A percentile compares a stretch with the other conserved stretches of the same genome.
phyloP scores from a whole-genome alignment of 2,888 invertebrate species.

The Aricia artaxerxes region DNA sequence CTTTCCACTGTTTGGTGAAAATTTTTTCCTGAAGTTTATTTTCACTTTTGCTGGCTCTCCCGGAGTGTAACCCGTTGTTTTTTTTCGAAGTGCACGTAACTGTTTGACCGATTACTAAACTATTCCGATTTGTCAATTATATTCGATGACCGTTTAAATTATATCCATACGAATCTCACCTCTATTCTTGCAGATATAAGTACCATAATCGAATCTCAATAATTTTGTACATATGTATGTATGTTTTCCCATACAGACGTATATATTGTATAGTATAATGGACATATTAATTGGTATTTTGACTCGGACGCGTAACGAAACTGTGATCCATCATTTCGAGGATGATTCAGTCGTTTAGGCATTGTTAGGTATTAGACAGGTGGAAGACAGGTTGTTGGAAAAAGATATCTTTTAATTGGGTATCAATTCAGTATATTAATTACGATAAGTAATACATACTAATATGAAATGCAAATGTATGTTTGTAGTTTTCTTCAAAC shows the following conservation, averaged over 20 bases:
- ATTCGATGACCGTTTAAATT: constrained; percentile 57
- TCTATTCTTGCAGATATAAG: neutral
- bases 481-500: no score
- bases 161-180: neutral
- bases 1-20: no score
- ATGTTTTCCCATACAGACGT: neutral
- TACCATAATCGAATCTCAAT: neutral
- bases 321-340: neutral
- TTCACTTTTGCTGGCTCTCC: no score
- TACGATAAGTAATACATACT: neutral
- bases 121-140: constrained; percentile 59
- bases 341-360: neutral
- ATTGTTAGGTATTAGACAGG: neutral
- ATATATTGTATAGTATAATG: constrained; percentile 24
- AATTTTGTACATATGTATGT: constrained; percentile 4
- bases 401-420: constrained; percentile 4
- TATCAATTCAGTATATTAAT: neutral
- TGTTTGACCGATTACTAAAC: constrained; percentile 5
- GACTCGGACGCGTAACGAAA: constrained; percentile 42
- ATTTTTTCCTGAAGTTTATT: no score
- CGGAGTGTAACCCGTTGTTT: no score
- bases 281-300: constrained; percentile 65
- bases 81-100: neutral
- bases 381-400: neutral
- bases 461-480: neutral